phyloP scores from a whole-genome alignment of 2,888 invertebrate genomes.

The Papilio demoleus region DNA sequence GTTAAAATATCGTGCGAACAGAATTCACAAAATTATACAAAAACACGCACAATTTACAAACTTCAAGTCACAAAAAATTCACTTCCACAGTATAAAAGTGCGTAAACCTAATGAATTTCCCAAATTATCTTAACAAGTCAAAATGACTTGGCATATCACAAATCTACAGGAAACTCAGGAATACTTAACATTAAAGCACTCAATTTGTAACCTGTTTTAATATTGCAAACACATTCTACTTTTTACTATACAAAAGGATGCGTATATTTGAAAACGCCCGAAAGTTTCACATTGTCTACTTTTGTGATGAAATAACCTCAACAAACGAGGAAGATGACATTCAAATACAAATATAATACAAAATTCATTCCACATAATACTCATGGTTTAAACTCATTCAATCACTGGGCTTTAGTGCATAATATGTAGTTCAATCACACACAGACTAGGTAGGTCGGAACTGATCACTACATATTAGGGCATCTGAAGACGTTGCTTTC shows the following conservation, averaged over 20 bases:
- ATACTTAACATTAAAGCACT: conserved; percentile 36
- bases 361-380: conserved; percentile 31
- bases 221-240: conserved; percentile 29
- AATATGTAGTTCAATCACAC: conserved; percentile 30
- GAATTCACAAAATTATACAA: conserved; percentile 22
- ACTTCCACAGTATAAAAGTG: conserved; percentile 31
- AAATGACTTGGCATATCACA: conserved; percentile 40
- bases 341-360: conserved; percentile 17
- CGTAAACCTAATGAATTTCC: conserved; percentile 25
- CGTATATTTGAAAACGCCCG: conserved; percentile 20
- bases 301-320: conserved; percentile 26
- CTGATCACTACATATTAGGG: conserved; percentile 43
- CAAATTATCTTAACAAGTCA: conserved; percentile 22
- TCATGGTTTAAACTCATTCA: conserved; percentile 21
- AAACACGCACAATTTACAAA: conserved; percentile 12
- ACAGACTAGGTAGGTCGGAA: conserved; percentile 45
- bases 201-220: conserved; percentile 19
- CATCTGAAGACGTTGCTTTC: conserved; percentile 48
- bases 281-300: conserved; percentile 3
- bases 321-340: conserved; percentile 2
- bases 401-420: conserved; percentile 18
- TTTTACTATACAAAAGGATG: conserved; percentile 19
- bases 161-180: conserved; percentile 42
- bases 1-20: conserved; percentile 22
- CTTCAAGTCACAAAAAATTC: conserved; percentile 14